Conservation (phyloP, 2,797 vertebrate genomes). For the Phoeniculus purpureus region DNA sequence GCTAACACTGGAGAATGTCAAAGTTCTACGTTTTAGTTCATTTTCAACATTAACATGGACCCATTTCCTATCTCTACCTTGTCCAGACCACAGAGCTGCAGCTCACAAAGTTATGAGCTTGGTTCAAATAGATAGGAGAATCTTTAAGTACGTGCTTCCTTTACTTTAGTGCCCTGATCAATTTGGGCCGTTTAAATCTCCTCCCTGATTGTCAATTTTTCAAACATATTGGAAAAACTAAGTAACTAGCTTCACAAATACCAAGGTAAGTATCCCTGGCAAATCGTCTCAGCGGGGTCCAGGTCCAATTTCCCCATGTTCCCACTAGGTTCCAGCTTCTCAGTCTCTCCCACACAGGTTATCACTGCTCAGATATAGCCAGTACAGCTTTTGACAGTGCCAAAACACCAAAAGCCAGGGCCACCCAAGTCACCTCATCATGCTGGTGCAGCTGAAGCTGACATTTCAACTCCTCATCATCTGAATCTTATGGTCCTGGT, state of each 20-base stretch:
- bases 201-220: background rate
- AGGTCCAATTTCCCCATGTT: background rate
- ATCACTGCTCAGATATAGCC: background rate
- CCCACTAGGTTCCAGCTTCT: background rate
- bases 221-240: background rate
- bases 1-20: background rate
- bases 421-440: background rate
- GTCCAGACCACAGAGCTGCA: background rate
- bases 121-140: background rate
- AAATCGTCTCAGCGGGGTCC: background rate
- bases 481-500: background rate
- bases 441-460: background rate
- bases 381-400: background rate
- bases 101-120: background rate
- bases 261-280: background rate
- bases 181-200: background rate
- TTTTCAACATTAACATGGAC: background rate
- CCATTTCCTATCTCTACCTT: background rate
- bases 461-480: background rate
- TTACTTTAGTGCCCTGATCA: background rate
- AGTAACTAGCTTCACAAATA: background rate
- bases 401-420: background rate
- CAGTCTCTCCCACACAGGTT: background rate
- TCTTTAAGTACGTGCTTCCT: background rate
- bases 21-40: background rate